Percentiles rank a stretch among this genome's conserved stretches.
These are phyloP conservation scores for Aricia agestis DNA, from an alignment of 1,140 invertebrate genomes.

Conservation along the genomic window DNA sequence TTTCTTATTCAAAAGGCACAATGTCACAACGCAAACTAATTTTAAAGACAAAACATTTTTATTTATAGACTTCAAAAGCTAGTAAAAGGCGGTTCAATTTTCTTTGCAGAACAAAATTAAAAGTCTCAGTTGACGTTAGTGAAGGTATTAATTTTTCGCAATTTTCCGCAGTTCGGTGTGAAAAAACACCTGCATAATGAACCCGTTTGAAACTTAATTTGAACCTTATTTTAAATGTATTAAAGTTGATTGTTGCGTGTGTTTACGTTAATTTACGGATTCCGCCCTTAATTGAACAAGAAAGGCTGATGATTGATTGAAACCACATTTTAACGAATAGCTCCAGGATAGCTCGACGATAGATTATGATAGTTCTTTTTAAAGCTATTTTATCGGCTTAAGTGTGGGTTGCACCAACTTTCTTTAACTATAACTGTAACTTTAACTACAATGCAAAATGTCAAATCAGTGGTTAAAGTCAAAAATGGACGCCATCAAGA, in stretches of 20 bases:
- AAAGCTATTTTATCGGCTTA: background rate
- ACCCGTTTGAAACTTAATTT: background rate
- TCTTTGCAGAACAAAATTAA: background rate
- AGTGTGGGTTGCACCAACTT: too few species aligned
- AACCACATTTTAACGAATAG: slow-evolving; percentile 1
- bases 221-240: background rate
- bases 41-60: background rate
- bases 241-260: background rate
- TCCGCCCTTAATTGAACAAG: background rate
- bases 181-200: slow-evolving; percentile 5
- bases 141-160: slow-evolving; percentile 1
- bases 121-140: background rate
- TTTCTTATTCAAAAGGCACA: too few species aligned
- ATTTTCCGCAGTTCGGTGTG: background rate
- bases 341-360: background rate
- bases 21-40: background rate
- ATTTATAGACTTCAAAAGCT: background rate
- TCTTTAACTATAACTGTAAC: too few species aligned
- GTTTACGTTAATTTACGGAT: background rate
- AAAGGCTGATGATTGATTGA: background rate
- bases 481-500: too few species aligned
- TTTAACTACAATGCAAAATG: too few species aligned
- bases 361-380: background rate
- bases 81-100: background rate
- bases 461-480: too few species aligned